These are phyloP conservation scores for Microtus ochrogaster DNA, from an alignment of 2,113 vertebrate genomes.

Conservation along the genomic window DNA sequence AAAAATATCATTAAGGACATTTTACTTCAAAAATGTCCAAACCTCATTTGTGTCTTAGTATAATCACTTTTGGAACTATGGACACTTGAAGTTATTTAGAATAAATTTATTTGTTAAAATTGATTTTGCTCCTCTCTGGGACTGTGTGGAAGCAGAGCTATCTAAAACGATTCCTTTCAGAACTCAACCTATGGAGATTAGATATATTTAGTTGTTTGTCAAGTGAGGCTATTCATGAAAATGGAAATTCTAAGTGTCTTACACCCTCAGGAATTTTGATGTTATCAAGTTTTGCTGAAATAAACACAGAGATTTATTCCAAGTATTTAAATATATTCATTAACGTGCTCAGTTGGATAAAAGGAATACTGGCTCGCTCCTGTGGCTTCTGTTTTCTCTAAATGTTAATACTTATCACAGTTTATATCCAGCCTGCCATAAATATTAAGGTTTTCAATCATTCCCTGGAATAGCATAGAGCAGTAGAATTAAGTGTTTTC, in stretches of 20 bases:
- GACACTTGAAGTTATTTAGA: conserved; percentile 24
- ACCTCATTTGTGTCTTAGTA: neutral
- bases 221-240: conserved; percentile 56
- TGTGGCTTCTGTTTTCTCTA: conserved; percentile 86
- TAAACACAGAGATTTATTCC: conserved; percentile 83
- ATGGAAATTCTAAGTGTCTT: conserved; percentile 65
- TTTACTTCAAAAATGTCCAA: conserved; percentile 28
- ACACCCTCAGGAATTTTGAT: conserved; percentile 58
- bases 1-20: conserved; percentile 27
- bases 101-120: conserved; percentile 72
- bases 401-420: conserved; percentile 83
- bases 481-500: neutral
- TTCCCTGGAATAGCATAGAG: conserved; percentile 31
- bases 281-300: conserved; percentile 63
- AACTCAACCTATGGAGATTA: conserved; percentile 60
- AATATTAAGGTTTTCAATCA: conserved; percentile 68
- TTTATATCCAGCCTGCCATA: conserved; percentile 75
- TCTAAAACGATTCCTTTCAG: conserved; percentile 62
- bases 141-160: neutral
- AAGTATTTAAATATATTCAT: conserved; percentile 83
- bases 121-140: conserved; percentile 20
- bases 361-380: conserved; percentile 77
- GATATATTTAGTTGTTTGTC: conserved; percentile 62
- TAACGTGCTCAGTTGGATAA: conserved; percentile 84
- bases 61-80: conserved; percentile 36